phyloP scores from a whole-genome alignment of 2,797 vertebrate species.

The Ptychobarbus kaznakovi region DNA sequence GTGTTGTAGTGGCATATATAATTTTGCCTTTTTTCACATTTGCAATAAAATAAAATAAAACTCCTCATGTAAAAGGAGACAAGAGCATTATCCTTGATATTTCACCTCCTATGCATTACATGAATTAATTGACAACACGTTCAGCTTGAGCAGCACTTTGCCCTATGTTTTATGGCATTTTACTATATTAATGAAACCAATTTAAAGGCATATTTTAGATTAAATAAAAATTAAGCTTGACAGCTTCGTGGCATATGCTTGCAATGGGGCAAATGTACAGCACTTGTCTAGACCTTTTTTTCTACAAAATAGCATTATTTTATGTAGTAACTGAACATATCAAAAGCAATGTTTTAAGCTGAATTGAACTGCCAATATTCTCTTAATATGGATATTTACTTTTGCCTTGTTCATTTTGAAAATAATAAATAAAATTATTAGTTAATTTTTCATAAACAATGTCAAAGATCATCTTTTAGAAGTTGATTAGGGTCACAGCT shows the following conservation, averaged over 20 bases:
- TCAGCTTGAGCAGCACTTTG: neutral
- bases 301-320: too few relatives aligned
- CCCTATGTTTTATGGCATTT: neutral
- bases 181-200: neutral
- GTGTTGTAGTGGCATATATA: conserved; percentile 41
- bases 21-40: neutral
- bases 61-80: too few relatives aligned
- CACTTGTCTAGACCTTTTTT: neutral
- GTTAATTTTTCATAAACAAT: neutral
- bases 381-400: too few relatives aligned
- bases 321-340: neutral
- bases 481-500: neutral
- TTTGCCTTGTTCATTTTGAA: too few relatives aligned
- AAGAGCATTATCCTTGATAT: too few relatives aligned
- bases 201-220: neutral
- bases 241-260: too few relatives aligned
- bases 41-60: neutral
- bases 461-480: neutral
- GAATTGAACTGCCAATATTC: too few relatives aligned
- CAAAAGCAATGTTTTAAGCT: neutral
- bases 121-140: neutral
- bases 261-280: neutral
- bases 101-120: neutral
- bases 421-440: too few relatives aligned
- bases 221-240: neutral